Conservation (phyloP, 2,888 invertebrate species). For the Scrobipalpa costella region DNA sequence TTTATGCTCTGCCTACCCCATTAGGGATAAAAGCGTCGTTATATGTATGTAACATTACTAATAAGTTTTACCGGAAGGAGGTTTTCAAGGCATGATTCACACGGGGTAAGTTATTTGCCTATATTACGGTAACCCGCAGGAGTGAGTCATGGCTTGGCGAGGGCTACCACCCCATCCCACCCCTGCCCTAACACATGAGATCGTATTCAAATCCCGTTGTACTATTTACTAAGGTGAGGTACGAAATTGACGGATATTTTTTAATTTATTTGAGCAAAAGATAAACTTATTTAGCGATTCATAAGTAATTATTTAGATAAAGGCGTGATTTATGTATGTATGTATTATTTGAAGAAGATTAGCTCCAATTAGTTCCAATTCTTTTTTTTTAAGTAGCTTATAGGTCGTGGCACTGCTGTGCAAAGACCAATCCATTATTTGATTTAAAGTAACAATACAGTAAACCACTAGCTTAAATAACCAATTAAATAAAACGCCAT, state of each 20-base stretch:
- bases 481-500: conserved; percentile 1
- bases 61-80: neutral
- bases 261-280: neutral
- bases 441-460: too few relatives aligned
- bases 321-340: too few relatives aligned
- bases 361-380: too few relatives aligned
- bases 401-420: too few relatives aligned
- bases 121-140: neutral
- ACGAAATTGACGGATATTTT: neutral
- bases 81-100: neutral
- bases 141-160: neutral
- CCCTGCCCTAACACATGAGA: neutral
- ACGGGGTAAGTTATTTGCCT: conserved; percentile 3
- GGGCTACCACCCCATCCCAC: neutral
- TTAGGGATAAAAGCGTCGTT: too few relatives aligned
- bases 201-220: neutral
- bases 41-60: neutral
- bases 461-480: too few relatives aligned
- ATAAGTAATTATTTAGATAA: too few relatives aligned
- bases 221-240: neutral
- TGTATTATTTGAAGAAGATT: too few relatives aligned
- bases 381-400: too few relatives aligned
- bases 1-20: too few relatives aligned
- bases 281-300: too few relatives aligned
- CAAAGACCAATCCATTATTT: too few relatives aligned